Evolutionary conservation across 2,888 invertebrate species (phyloP).

Genomic region (Arctia plantaginis): DNA sequence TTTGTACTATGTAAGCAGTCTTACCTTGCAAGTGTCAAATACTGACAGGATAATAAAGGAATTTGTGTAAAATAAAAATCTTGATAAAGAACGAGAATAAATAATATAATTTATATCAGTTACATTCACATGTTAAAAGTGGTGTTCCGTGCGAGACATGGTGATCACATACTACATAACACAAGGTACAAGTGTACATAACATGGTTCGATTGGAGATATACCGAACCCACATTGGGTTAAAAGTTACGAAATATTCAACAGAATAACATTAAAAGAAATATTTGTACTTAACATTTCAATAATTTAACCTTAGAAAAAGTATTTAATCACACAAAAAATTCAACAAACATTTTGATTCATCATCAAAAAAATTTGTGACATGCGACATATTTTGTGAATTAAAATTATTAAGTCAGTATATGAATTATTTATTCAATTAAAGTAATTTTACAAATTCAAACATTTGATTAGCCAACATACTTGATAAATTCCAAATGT

Average conservation of each 20-base stretch:
- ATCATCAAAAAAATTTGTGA: too few species aligned
- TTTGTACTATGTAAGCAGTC: too few species aligned
- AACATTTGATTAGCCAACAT: constrained; percentile 1
- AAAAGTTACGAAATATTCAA: not conserved
- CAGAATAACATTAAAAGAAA: not conserved
- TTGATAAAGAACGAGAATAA: constrained; percentile 79
- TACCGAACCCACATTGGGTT: constrained; percentile 1
- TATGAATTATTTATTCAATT: not conserved
- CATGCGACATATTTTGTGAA: not conserved
- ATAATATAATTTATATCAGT: constrained; percentile 78
- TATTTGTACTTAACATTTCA: constrained; percentile 10
- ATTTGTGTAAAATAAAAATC: constrained; percentile 16
- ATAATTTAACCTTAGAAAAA: not conserved
- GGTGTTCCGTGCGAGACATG: constrained; percentile 57
- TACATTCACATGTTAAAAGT: constrained; percentile 75
- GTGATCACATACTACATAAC: constrained; percentile 23
- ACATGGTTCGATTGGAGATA: not conserved
- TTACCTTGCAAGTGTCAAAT: too few species aligned
- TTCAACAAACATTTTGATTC: constrained; percentile 2
- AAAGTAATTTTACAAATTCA: not conserved
- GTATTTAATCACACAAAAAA: not conserved
- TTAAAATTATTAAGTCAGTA: not conserved
- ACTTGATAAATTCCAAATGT: not conserved
- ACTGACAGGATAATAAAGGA: not conserved
- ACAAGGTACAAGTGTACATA: not conserved